Percentiles rank a stretch among this genome's conserved stretches.
phyloP scores from a whole-genome alignment of 2,888 invertebrate species.

The Pharmacophagus antenor region DNA sequence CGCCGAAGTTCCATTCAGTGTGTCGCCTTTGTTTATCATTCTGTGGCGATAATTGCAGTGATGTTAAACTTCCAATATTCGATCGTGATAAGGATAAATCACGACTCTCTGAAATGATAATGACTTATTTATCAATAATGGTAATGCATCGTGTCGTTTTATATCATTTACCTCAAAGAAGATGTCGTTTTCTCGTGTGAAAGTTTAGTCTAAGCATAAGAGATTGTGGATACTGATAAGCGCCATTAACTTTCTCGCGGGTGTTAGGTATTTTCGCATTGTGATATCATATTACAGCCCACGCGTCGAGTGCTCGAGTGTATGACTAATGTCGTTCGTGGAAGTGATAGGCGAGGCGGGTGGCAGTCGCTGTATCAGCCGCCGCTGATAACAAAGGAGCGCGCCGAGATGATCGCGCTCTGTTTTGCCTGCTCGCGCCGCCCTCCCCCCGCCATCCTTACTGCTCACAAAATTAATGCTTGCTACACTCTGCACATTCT shows the following conservation, averaged over 20 bases:
- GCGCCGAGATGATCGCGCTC: constrained; percentile 41
- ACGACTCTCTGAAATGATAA: constrained; percentile 86
- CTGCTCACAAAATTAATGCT: constrained; percentile 21
- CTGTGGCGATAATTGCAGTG: constrained; percentile 85
- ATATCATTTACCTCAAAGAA: constrained; percentile 45
- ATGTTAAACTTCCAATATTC: constrained; percentile 88
- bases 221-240: constrained; percentile 82
- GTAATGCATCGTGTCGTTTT: constrained; percentile 77
- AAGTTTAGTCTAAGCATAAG: constrained; percentile 78
- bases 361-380: constrained; percentile 62
- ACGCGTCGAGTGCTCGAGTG: constrained; percentile 75
- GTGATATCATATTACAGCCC: constrained; percentile 82
- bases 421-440: constrained; percentile 25
- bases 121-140: constrained; percentile 89
- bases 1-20: constrained; percentile 95
- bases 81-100: constrained; percentile 87
- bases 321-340: constrained; percentile 80
- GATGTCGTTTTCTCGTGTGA: constrained; percentile 76
- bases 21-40: constrained; percentile 96
- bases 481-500: constrained; percentile 44
- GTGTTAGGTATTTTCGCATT: constrained; percentile 82
- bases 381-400: constrained; percentile 78
- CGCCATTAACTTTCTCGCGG: constrained; percentile 83
- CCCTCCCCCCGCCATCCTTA: constrained; percentile 27
- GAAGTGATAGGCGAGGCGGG: constrained; percentile 75